Percentiles rank a stretch among this genome's conserved stretches.
Evolutionary conservation across 1,140 invertebrate species (phyloP).

Genomic region (Nephotettix cincticeps): DNA sequence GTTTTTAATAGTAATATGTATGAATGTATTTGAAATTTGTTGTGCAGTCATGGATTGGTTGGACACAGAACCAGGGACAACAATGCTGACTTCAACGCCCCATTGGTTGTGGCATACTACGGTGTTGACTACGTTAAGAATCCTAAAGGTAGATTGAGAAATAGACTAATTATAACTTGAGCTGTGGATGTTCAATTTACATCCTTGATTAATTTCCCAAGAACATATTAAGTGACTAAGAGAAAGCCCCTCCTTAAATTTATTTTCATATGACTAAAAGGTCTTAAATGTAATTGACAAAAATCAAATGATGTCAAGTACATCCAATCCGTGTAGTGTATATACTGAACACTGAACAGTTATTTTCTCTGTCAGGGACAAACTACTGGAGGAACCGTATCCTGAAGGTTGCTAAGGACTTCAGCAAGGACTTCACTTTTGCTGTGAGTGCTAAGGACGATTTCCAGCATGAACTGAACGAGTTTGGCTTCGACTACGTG

Average conservation of each 20-base stretch:
- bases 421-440: slow-evolving; percentile 75
- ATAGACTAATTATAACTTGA: neutral
- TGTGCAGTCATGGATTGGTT: slow-evolving; percentile 83
- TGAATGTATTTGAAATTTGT: neutral
- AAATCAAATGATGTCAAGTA: too few relatives aligned
- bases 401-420: slow-evolving; percentile 91
- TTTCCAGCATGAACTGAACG: slow-evolving; percentile 91
- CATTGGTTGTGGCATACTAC: slow-evolving; percentile 90
- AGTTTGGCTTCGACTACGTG: slow-evolving; percentile 89
- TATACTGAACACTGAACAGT: too few relatives aligned
- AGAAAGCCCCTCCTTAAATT: too few relatives aligned
- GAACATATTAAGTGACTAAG: too few relatives aligned
- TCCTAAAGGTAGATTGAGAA: slow-evolving; percentile 64
- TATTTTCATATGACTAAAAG: too few relatives aligned
- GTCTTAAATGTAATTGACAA: too few relatives aligned
- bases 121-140: slow-evolving; percentile 97
- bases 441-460: slow-evolving; percentile 90
- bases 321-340: too few relatives aligned
- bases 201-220: too few relatives aligned
- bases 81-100: slow-evolving; percentile 81
- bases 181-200: neutral
- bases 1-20: too few relatives aligned
- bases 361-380: slow-evolving; percentile 61
- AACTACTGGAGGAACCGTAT: slow-evolving; percentile 99
- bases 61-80: slow-evolving; percentile 87